Percentiles rank a stretch among this genome's conserved stretches.
Conservation (phyloP, 2,888 invertebrate genomes). For the Zaprionus bogoriensis region DNA sequence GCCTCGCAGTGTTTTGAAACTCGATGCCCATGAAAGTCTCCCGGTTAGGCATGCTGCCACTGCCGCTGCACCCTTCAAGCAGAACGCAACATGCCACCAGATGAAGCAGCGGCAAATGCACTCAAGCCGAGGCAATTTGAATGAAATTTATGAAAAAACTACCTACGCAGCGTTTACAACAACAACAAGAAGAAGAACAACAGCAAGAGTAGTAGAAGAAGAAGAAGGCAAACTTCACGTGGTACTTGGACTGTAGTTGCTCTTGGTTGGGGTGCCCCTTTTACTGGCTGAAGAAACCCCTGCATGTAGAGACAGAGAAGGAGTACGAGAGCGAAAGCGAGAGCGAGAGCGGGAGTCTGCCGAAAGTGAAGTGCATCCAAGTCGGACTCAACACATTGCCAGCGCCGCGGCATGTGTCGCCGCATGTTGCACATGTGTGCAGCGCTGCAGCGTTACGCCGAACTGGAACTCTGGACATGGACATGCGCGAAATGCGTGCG, state of each 20-base stretch:
- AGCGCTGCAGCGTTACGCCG: slow-evolving; percentile 43
- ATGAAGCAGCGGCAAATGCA: slow-evolving; percentile 4
- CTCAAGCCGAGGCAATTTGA: slow-evolving; percentile 42
- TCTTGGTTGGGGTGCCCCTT: slow-evolving; percentile 64
- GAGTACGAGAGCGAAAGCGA: neutral
- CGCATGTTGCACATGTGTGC: slow-evolving; percentile 79
- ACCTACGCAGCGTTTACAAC: slow-evolving; percentile 69
- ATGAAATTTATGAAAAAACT: slow-evolving; percentile 61
- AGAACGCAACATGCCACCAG: neutral
- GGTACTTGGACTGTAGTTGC: slow-evolving; percentile 33
- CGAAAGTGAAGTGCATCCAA: slow-evolving; percentile 49
- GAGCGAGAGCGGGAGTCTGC: slow-evolving; percentile 7
- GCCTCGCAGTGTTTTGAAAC: neutral
- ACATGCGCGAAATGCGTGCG: slow-evolving; percentile 64
- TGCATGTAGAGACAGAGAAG: slow-evolving; percentile 36
- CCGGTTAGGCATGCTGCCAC: neutral
- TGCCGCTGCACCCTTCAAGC: neutral
- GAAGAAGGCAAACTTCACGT: slow-evolving; percentile 59
- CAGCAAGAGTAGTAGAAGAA: neutral
- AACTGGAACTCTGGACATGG: slow-evolving; percentile 31
- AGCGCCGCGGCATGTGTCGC: slow-evolving; percentile 35
- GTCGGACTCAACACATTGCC: slow-evolving; percentile 67
- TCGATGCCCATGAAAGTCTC: neutral
- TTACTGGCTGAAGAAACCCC: slow-evolving; percentile 30
- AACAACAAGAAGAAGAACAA: slow-evolving; percentile 17